A percentile compares a stretch with the other conserved stretches of the same genome.
phyloP scores from a whole-genome alignment of 1,140 invertebrate species.

The Leptonema lineaticorne region DNA sequence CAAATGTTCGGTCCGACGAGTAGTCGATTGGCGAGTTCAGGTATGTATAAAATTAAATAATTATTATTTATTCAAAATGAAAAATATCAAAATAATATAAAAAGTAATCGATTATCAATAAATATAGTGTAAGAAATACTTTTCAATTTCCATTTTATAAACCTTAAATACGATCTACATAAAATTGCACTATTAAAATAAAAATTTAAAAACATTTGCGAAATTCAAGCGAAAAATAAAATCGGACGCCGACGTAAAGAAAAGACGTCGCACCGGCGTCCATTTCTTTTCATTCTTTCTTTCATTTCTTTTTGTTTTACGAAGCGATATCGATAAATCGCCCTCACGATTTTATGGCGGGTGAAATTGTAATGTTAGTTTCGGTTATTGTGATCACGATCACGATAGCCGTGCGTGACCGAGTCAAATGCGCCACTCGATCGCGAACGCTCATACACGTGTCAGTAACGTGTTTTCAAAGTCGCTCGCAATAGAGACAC shows the following conservation, averaged over 20 bases:
- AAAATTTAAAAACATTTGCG: not conserved
- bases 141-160: too few relatives aligned
- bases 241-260: too few relatives aligned
- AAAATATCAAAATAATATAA: not conserved
- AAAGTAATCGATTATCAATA: not conserved
- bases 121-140: too few relatives aligned
- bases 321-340: too few relatives aligned
- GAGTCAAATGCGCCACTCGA: not conserved
- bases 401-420: not conserved
- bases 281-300: too few relatives aligned
- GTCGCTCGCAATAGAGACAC: too few relatives aligned
- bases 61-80: not conserved
- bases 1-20: slow-evolving; percentile 94
- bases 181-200: not conserved
- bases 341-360: too few relatives aligned
- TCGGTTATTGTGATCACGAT: not conserved
- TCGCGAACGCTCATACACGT: not conserved
- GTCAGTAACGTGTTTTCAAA: too few relatives aligned
- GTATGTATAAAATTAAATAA: slow-evolving; percentile 54
- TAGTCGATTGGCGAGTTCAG: slow-evolving; percentile 89
- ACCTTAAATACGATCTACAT: not conserved
- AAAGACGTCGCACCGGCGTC: too few relatives aligned
- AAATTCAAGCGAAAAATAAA: too few relatives aligned
- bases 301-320: too few relatives aligned
- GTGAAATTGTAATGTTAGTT: too few relatives aligned